Evolutionary conservation across 2,797 vertebrate species (phyloP).

Genomic region (Masticophis lateralis): DNA sequence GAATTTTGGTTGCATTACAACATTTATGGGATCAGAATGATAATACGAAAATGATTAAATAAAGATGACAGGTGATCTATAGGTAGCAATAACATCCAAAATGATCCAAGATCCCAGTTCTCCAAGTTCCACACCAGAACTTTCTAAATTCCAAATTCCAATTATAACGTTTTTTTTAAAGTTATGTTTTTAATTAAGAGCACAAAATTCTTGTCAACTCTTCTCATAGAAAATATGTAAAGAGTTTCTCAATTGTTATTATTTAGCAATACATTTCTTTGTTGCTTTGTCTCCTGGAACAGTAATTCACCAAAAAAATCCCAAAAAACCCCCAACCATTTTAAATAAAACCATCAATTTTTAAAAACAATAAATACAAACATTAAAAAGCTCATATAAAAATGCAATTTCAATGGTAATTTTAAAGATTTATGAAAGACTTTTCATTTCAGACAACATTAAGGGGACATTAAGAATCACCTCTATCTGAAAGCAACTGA

Average conservation of each 20-base stretch:
- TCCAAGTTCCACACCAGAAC: background rate
- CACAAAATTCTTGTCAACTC: background rate
- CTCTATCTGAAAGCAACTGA: background rate
- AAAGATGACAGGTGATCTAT: background rate
- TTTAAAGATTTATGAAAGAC: background rate
- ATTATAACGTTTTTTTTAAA: background rate
- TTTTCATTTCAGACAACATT: background rate
- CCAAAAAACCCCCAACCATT: background rate
- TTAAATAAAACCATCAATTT: background rate
- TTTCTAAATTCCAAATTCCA: background rate
- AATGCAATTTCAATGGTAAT: background rate
- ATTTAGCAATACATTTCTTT: background rate
- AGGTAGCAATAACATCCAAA: background rate
- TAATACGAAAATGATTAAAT: slow-evolving; percentile 8
- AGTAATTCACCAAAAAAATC: background rate
- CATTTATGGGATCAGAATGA: slow-evolving; percentile 5
- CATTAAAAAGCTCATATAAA: background rate
- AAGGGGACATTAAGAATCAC: background rate
- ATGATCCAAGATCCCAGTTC: background rate
- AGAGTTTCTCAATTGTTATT: background rate
- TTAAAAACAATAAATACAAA: background rate
- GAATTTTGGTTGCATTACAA: slow-evolving; percentile 25
- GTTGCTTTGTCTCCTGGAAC: background rate
- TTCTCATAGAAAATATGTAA: background rate
- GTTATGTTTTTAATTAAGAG: background rate